Evolutionary conservation across 2,888 invertebrate genomes (phyloP), one percentile per base, ranked within the genome.

Genomic region (Psylliodes chrysocephalus): DNA sequence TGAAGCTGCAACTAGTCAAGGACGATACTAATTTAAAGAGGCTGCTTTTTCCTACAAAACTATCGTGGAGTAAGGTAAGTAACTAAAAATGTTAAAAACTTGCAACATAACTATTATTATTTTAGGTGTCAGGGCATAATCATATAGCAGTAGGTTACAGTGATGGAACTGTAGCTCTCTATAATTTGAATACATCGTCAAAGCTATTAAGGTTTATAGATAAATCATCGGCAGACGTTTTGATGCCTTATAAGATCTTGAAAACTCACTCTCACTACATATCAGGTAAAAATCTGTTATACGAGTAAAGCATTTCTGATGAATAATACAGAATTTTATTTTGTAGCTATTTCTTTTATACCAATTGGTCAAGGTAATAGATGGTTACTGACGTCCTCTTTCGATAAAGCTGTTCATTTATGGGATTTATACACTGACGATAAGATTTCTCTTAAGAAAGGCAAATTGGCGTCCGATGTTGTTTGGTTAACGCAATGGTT

Each of bases 111-210:
- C 15, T 17, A 30, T 61, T 47, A n/a, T 12, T 42, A 64, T 84
- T 49, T 51, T 83, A 88, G 87, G 83, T 84, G 78, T 81, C 81
- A 69, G 85, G 84, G 0, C 87, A 88, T 72, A 81, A 81, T 6
- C 80, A 83, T 28, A 79, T 91, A 46, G 85, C 86, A n/a, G 90
- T 88, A 1, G 91, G 91, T 1, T 91, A 89, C 75, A 84, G 88
- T 0, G 88, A 89, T 76, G 92, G 92, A 0, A 83, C 87, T 25
- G 85, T 88, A 1, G 90, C 87, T 2, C 77, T 88, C n/a, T 92
- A 86, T 83, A 85, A 91, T 77, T 72, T 91, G 14, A 79, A 76
- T 0, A 82, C 81, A 1, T 79, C 83, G 12, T 88, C 89, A 0
- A 83, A 85, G 7, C 74, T 90, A 44, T 67, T 73, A 47, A 68